Evolutionary conservation across 2,888 invertebrate genomes (phyloP).

Genomic region (Odiellus spinosus): DNA sequence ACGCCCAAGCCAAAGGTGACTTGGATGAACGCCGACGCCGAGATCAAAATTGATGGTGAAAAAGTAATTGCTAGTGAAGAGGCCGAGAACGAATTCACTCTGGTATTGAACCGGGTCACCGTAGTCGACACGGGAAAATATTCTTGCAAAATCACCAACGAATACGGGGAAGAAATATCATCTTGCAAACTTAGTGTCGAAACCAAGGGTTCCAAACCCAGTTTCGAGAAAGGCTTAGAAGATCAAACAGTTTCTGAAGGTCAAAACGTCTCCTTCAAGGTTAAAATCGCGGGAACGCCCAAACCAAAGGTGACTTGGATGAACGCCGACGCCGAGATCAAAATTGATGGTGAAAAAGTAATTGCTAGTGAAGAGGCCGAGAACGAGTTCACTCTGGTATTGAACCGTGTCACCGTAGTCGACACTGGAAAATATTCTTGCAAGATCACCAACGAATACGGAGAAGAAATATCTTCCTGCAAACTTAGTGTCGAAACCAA

Average conservation of each 20-base stretch:
- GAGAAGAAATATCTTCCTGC: conserved; percentile 22
- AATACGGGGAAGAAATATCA: conserved; percentile 26
- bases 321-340: not conserved
- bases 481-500: conserved; percentile 27
- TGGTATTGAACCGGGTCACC: conserved; percentile 15
- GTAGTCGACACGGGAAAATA: conserved; percentile 30
- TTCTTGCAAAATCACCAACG: conserved; percentile 31
- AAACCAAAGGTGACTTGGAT: not conserved
- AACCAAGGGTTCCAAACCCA: conserved; percentile 5
- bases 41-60: no score
- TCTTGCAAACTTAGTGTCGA: conserved; percentile 27
- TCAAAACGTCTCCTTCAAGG: conserved; percentile 4
- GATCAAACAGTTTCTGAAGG: no score
- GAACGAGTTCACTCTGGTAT: conserved; percentile 11
- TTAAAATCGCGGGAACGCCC: not conserved
- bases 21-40: not conserved
- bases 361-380: conserved; percentile 5
- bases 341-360: not conserved
- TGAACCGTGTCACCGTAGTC: conserved; percentile 20
- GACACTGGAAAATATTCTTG: conserved; percentile 31
- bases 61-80: conserved; percentile 1
- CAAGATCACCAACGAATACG: conserved; percentile 31
- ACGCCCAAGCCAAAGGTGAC: not conserved
- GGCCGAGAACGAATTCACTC: conserved; percentile 4
- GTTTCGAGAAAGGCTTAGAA: no score